Conservation (phyloP, 2,888 invertebrate genomes). For the Tetramorium bicarinatum region DNA sequence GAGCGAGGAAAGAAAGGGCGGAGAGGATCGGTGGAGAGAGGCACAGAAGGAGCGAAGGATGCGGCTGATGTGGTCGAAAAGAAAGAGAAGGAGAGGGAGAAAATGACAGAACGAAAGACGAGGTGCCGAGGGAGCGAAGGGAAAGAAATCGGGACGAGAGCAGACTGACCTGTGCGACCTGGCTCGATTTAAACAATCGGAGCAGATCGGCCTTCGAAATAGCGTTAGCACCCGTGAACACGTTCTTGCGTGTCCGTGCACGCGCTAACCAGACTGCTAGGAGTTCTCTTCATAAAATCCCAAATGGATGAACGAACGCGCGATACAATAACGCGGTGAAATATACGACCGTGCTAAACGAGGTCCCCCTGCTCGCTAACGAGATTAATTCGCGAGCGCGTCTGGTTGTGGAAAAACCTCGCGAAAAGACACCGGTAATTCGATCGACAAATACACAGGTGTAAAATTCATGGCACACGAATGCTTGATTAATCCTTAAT, state of each 20-base stretch:
- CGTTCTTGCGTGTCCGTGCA: slow-evolving; percentile 74
- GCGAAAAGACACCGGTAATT: slow-evolving; percentile 15
- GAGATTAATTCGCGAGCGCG: slow-evolving; percentile 37
- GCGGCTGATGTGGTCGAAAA: slow-evolving; percentile 18
- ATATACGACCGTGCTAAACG: neutral
- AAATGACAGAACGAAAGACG: slow-evolving; percentile 49
- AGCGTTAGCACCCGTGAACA: slow-evolving; percentile 80
- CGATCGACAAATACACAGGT: slow-evolving; percentile 16
- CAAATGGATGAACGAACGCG: neutral
- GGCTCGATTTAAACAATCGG: slow-evolving; percentile 81
- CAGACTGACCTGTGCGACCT: slow-evolving; percentile 78
- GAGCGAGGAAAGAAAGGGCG: slow-evolving; percentile 20
- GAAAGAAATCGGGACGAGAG: slow-evolving; percentile 59
- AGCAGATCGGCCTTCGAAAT: slow-evolving; percentile 78
- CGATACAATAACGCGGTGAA: slow-evolving; percentile 11
- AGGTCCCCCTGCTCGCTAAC: neutral
- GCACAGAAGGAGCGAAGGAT: slow-evolving; percentile 59
- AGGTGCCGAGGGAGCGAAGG: slow-evolving; percentile 16
- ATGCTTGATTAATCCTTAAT: slow-evolving; percentile 40
- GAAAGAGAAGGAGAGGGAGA: slow-evolving; percentile 43
- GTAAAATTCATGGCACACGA: slow-evolving; percentile 19
- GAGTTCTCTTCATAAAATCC: neutral
- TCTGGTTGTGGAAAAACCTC: slow-evolving; percentile 1
- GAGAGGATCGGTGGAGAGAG: neutral
- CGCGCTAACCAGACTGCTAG: slow-evolving; percentile 1